Evolutionary conservation across 2,888 invertebrate species (phyloP).

Genomic region (Eupithecia insigniata): DNA sequence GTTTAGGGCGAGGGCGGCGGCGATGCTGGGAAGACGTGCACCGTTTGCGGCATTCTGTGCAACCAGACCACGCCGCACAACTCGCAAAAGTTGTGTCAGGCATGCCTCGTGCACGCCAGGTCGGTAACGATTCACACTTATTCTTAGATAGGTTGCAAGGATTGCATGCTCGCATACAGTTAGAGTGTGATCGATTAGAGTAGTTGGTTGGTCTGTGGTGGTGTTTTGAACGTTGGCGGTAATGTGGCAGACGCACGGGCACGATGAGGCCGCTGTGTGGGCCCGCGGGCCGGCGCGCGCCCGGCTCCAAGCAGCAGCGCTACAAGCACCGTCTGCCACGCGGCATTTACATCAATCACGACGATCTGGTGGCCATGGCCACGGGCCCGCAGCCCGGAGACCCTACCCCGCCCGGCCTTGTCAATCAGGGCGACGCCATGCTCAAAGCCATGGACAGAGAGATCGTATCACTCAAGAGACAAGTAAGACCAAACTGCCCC

Average conservation of each 20-base stretch:
- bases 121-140: constrained; percentile 68
- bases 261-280: constrained; percentile 91
- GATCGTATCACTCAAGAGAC: constrained; percentile 96
- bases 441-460: constrained; percentile 97
- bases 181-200: constrained; percentile 52
- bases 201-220: constrained; percentile 50
- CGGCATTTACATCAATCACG: constrained; percentile 99
- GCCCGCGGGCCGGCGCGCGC: constrained; percentile 85
- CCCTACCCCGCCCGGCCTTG: constrained; percentile 75
- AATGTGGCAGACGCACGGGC: constrained; percentile 90
- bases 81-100: constrained; percentile 83
- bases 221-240: constrained; percentile 71
- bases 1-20: constrained; percentile 80
- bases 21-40: constrained; percentile 78
- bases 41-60: constrained; percentile 82
- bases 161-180: constrained; percentile 56
- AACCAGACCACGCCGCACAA: constrained; percentile 80
- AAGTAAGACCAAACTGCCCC: constrained; percentile 89
- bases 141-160: constrained; percentile 48
- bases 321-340: constrained; percentile 95
- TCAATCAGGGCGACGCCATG: constrained; percentile 91
- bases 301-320: constrained; percentile 79
- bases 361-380: constrained; percentile 96
- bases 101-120: constrained; percentile 85
- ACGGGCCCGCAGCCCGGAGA: constrained; percentile 87